Evolutionary conservation across 2,113 vertebrate species (phyloP).

Genomic region (Heteronetta atricapilla): DNA sequence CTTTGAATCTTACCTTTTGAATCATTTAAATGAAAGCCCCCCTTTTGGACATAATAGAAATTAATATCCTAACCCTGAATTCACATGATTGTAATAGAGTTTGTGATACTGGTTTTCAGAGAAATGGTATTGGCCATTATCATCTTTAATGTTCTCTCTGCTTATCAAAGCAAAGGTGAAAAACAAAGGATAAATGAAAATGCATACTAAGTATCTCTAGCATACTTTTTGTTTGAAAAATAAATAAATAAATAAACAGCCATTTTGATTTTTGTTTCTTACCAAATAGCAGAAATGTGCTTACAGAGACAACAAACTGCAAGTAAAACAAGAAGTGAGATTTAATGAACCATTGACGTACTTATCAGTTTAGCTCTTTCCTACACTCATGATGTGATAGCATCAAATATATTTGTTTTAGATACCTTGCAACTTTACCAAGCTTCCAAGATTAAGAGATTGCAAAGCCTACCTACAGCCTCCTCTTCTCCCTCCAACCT

Average conservation of each 20-base stretch:
- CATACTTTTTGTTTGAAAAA: not conserved
- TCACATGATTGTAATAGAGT: not conserved
- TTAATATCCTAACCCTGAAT: not conserved
- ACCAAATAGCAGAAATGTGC: not conserved
- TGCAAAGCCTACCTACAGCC: rapidly evolving
- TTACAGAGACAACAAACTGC: not conserved
- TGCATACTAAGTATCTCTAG: not conserved
- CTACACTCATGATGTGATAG: not conserved
- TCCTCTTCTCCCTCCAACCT: not conserved
- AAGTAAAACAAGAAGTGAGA: not conserved
- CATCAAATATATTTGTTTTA: not conserved
- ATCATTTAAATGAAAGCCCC: not conserved
- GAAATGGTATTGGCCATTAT: not conserved
- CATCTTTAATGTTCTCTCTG: not conserved
- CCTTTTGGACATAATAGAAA: not conserved
- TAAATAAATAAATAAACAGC: no score
- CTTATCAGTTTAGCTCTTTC: not conserved
- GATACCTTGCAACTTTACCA: not conserved
- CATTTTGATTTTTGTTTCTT: not conserved
- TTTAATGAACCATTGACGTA: not conserved
- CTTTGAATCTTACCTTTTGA: not conserved
- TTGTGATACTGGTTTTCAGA: not conserved
- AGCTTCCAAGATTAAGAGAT: not conserved
- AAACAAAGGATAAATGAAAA: not conserved
- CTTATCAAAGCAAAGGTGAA: not conserved